Evolutionary conservation across 2,888 invertebrate genomes (phyloP), one percentile per base, ranked within the genome.

Genomic region (Corythucha ciliata): DNA sequence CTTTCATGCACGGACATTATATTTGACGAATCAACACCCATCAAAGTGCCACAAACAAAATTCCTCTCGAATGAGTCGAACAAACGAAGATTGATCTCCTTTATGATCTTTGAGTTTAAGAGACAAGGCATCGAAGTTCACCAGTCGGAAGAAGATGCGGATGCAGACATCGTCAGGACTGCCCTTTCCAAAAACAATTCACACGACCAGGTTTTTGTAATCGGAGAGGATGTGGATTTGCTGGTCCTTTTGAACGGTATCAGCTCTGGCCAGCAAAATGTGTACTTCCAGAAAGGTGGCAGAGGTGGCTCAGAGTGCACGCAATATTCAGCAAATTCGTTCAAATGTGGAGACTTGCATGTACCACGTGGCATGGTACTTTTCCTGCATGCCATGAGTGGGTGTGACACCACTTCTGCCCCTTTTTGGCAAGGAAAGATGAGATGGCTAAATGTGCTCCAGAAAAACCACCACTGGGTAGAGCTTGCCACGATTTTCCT

Each of bases 401-500:
- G 44, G 2, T 42, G 44, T 14, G 44, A 42, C 16, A 22, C 26
- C 3, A 46, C 46, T 4, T 46, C 46, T 6, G 46, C 46, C 14
- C 12, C 36, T 1, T 46, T 34, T 27, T 12, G 20, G 8, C 33
- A 46, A 18, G 46, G 46, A n/a, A 46, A 46, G 26, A 21, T 46
- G 34, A 46, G 34, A 14, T 46, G 14, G 22, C 7, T 7, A 7
- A 22, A 2, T 8, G 18, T 46, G 12, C 46, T 46, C 10, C 16
- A 46, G 14, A 39, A 16, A 34, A 33, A 46, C 33, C 4, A 2
- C 2, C 7, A 29, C 12, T 22, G 29, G 6, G 7, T 21, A 3
- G 18, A 32, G 20, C 21, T 14, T 14, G 14, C 34, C 20, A 26
- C 29, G 32, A 34, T 34, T 39, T 46, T 46, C 20, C 32, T 21